phyloP scores from a whole-genome alignment of 2,888 invertebrate species.

The Dicyrtoma fusca region DNA sequence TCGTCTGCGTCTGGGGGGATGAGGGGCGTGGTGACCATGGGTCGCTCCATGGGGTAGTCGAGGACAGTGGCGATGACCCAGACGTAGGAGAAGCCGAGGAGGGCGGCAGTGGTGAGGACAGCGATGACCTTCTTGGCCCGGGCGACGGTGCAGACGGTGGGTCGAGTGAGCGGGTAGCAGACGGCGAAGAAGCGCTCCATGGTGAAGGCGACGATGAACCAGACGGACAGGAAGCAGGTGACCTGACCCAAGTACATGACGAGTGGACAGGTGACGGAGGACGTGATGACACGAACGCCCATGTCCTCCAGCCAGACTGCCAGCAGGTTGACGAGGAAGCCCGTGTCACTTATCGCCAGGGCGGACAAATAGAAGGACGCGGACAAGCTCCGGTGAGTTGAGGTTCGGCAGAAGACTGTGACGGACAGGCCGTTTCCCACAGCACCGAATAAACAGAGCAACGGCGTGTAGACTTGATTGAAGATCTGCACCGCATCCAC shows the following conservation, averaged over 20 bases:
- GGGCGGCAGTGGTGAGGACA: slow-evolving; percentile 60
- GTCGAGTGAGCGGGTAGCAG: slow-evolving; percentile 69
- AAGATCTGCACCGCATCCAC: slow-evolving; percentile 31
- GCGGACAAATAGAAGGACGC: slow-evolving; percentile 78
- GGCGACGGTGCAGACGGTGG: slow-evolving; percentile 72
- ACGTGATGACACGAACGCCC: slow-evolving; percentile 44
- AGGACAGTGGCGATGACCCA: slow-evolving; percentile 47
- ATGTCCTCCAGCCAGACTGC: slow-evolving; percentile 68
- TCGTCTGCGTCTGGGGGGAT: not conserved
- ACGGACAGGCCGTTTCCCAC: slow-evolving; percentile 76
- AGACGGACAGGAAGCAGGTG: slow-evolving; percentile 76
- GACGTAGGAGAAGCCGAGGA: slow-evolving; percentile 49
- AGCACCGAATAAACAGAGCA: slow-evolving; percentile 71
- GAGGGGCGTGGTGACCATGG: not conserved
- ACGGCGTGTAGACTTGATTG: slow-evolving; percentile 66
- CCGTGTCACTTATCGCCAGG: slow-evolving; percentile 75
- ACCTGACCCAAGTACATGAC: slow-evolving; percentile 73
- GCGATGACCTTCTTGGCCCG: slow-evolving; percentile 70
- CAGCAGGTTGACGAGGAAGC: slow-evolving; percentile 71
- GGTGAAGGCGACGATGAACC: slow-evolving; percentile 85
- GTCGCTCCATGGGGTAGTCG: slow-evolving; percentile 11
- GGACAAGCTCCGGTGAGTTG: slow-evolving; percentile 72
- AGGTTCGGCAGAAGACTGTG: slow-evolving; percentile 71
- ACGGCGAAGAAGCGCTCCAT: slow-evolving; percentile 79
- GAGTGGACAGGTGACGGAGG: slow-evolving; percentile 69